Conservation (phyloP, 1,140 invertebrate genomes). For the Lineus longissimus region DNA sequence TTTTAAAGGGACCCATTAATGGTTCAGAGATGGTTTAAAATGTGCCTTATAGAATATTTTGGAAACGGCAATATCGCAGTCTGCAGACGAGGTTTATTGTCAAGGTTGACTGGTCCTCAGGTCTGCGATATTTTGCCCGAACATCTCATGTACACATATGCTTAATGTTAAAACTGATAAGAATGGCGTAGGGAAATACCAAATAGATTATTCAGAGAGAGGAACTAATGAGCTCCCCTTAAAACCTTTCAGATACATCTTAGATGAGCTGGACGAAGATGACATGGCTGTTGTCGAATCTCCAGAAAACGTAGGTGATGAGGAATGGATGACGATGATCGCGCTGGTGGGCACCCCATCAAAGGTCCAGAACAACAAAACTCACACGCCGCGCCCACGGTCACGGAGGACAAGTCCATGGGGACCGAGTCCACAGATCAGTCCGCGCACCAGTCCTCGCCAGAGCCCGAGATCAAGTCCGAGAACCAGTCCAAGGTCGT, state of each 20-base stretch:
- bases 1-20: too few relatives aligned
- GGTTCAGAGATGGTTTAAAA: too few relatives aligned
- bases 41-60: too few relatives aligned
- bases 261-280: constrained; percentile 2
- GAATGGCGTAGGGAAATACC: too few relatives aligned
- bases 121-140: too few relatives aligned
- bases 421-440: background rate
- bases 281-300: background rate
- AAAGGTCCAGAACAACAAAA: background rate
- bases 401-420: background rate
- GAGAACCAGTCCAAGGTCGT: background rate
- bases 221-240: too few relatives aligned
- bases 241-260: constrained; percentile 3
- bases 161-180: too few relatives aligned
- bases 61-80: too few relatives aligned
- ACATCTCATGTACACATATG: too few relatives aligned
- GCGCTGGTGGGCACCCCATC: background rate
- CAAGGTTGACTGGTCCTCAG: too few relatives aligned
- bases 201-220: too few relatives aligned
- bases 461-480: background rate
- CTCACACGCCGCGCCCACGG: background rate
- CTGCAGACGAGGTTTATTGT: too few relatives aligned
- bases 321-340: constrained; percentile 5
- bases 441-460: background rate
- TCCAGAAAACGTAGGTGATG: background rate